These are phyloP conservation scores for Andrena bicolor DNA, from an alignment of 2,888 invertebrate species.

Conservation along the genomic window DNA sequence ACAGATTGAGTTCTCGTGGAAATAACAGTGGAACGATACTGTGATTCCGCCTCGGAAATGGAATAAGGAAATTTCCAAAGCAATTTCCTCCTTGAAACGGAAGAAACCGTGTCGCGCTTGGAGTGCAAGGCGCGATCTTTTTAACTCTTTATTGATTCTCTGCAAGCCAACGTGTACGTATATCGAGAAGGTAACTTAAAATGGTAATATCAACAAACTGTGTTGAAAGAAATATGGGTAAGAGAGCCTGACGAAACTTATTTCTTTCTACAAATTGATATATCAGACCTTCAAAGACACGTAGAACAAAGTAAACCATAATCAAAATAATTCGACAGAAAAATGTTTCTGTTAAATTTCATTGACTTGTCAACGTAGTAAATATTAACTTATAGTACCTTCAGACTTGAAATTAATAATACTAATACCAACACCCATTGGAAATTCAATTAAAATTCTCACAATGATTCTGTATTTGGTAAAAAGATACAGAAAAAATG, in stretches of 20 bases:
- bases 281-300: not conserved
- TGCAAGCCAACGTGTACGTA: too few species aligned
- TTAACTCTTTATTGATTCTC: slow-evolving; percentile 16
- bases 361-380: not conserved
- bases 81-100: slow-evolving; percentile 26
- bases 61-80: slow-evolving; percentile 38
- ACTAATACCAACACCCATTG: too few species aligned
- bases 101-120: not conserved
- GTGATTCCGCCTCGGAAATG: slow-evolving; percentile 27
- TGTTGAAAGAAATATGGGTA: not conserved
- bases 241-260: too few species aligned
- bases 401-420: too few species aligned
- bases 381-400: not conserved
- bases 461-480: too few species aligned
- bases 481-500: too few species aligned
- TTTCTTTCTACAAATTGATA: not conserved
- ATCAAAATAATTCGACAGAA: not conserved
- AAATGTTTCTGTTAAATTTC: not conserved
- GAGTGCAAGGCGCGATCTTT: slow-evolving; percentile 2
- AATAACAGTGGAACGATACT: slow-evolving; percentile 18
- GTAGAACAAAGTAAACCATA: not conserved
- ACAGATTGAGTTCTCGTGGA: not conserved
- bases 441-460: too few species aligned
- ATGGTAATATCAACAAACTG: not conserved
- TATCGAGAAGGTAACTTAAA: slow-evolving; percentile 1